phyloP scores from a whole-genome alignment of 2,797 vertebrate species.

The Eleutherodactylus coqui region DNA sequence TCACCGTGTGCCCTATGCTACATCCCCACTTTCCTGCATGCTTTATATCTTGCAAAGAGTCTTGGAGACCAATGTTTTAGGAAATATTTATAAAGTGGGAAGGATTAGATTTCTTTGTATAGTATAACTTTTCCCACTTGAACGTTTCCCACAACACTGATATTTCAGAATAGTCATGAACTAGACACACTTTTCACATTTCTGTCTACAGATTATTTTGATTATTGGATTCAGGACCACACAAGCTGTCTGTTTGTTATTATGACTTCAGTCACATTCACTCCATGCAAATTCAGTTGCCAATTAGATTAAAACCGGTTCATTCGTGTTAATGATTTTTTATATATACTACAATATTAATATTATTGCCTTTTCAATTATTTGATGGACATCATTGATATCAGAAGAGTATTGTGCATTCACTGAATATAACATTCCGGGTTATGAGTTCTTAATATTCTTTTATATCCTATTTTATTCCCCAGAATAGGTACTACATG shows the following conservation, averaged over 20 bases:
- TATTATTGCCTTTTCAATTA: not conserved
- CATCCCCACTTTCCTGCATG: not conserved
- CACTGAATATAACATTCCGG: no score
- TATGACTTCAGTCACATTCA: conserved; percentile 29
- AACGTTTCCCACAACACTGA: conserved; percentile 25
- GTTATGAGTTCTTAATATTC: no score
- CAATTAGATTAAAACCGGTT: conserved; percentile 16
- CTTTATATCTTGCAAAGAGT: not conserved
- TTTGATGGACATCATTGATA: not conserved
- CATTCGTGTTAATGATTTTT: not conserved
- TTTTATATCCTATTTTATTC: not conserved
- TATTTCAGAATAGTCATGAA: conserved; percentile 29
- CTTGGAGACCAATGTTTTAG: conserved; percentile 12
- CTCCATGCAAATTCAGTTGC: conserved; percentile 22
- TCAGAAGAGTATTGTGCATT: not conserved
- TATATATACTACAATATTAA: not conserved
- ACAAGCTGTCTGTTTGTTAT: conserved; percentile 31
- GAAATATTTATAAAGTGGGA: conserved; percentile 20
- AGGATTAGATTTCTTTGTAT: conserved; percentile 22
- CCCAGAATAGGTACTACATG: not conserved
- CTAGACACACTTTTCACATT: conserved; percentile 35
- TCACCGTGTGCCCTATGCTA: not conserved
- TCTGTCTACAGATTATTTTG: conserved; percentile 34
- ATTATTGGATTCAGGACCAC: conserved; percentile 29
- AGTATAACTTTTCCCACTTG: conserved; percentile 22